These are phyloP conservation scores for Labrus mixtus DNA, from an alignment of 2,113 vertebrate genomes.

Conservation along the genomic window DNA sequence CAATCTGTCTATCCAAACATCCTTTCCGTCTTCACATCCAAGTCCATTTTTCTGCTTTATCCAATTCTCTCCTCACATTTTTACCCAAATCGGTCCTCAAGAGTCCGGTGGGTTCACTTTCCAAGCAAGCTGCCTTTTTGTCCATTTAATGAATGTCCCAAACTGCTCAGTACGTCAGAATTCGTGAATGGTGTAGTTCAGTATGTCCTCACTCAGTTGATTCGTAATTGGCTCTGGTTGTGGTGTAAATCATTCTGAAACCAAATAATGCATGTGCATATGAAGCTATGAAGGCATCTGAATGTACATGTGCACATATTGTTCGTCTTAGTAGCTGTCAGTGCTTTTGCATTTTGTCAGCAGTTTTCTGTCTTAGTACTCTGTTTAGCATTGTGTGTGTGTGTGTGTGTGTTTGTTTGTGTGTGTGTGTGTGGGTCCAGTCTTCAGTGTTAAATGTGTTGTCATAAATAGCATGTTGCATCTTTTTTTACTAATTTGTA, in stretches of 20 bases:
- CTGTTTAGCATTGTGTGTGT: constrained; percentile 52
- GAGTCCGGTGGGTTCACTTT: constrained; percentile 72
- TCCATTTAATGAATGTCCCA: constrained; percentile 62
- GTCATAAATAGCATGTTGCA: constrained; percentile 39
- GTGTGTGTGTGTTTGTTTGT: constrained; percentile 35
- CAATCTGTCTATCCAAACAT: constrained; percentile 66
- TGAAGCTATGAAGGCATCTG: constrained; percentile 79
- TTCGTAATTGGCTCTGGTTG: constrained; percentile 83
- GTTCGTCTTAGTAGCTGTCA: constrained; percentile 73
- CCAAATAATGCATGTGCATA: constrained; percentile 82
- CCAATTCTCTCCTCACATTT: constrained; percentile 74
- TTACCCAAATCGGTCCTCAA: constrained; percentile 67
- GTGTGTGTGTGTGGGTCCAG: constrained; percentile 41
- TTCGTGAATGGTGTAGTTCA: constrained; percentile 63
- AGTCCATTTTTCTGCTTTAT: constrained; percentile 77
- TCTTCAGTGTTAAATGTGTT: constrained; percentile 56
- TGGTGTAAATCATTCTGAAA: constrained; percentile 69
- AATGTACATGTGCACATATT: constrained; percentile 82
- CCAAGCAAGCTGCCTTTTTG: constrained; percentile 71
- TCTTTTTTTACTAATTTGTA: constrained; percentile 33
- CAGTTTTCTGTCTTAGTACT: constrained; percentile 60
- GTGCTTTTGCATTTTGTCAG: constrained; percentile 84
- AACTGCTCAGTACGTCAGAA: constrained; percentile 50
- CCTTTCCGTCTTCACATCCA: constrained; percentile 73
- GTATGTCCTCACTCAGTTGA: constrained; percentile 70